Evolutionary conservation across 2,797 vertebrate species (phyloP), one percentile per base, ranked within the genome.

Genomic region (Alosa sapidissima): DNA sequence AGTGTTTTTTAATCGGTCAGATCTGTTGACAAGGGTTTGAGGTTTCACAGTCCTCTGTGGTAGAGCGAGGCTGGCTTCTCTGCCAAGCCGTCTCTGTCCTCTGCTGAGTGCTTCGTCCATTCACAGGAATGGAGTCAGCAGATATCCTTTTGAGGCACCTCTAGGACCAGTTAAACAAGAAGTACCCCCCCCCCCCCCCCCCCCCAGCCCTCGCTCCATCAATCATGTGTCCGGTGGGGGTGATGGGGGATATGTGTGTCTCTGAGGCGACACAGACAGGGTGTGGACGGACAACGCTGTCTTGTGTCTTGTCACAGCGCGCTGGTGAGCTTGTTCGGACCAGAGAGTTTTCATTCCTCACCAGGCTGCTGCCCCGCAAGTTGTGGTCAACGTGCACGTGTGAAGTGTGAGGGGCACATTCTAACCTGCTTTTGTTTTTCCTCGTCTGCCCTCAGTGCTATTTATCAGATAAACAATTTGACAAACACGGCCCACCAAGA

Each of bases 1-100:
- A 81, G 58, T 51, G 51, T 78, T 81, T 60, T 41, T 49, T 84
- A 81, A 65, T 81, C 82, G 19, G 60, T 58, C 72, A 45, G 36
- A 82, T 28, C 24, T 24, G 68, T 62, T 86, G 54, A 82, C 62
- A 54, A 21, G 21, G 49, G 85, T 21, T 49, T 81, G 78, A 41
- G 82, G 58, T 65, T 68, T 83, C 62, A 62, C 33, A 13, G 47
- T 54, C 62, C 83, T 47, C 47, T 60, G 65, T 82, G 49, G 11
- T 82, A 36, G 21, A 62, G 11, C 4, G 60, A 41, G 36, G 68
- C 36, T 14, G 13, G 45, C 41, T 82, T 82, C 48, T 49, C 48
- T 58, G 33, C 19, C 16, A 72, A 28, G 45, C 14, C 19, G 47
- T 81, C 13, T 52, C 8, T 41, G 54, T 33, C 11, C 81, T 52